Evolutionary conservation across 2,888 invertebrate genomes (phyloP), one percentile per base, ranked within the genome.

Genomic region (Drosophila suboccidentalis): DNA sequence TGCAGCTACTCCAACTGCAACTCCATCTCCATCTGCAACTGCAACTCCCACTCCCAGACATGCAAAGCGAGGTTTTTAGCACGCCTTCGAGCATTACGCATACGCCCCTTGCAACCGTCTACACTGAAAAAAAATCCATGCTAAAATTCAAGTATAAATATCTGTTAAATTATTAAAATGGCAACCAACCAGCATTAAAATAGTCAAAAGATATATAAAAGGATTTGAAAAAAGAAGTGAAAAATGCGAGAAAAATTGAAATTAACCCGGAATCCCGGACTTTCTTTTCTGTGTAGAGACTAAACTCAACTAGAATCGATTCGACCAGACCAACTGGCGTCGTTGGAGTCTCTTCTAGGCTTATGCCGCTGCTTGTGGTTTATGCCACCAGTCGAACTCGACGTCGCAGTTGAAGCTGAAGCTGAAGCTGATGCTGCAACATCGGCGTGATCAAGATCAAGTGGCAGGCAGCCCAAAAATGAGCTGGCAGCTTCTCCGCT

Each of bases 281-380:
- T 26, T 26, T 26, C 2, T 3, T 26, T 26, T 5, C 5, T 26
- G 26, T 26, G 26, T 26, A 26, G 46, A 2, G 17, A 17, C 59
- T 22, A 36, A 39, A 36, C 51, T n/a, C 39, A 17, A 53, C 49
- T 39, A 38, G 38, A 17, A 32, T 13, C 13, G 36, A 61, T 22
- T n/a, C 13, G n/a, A 29, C 32, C 54, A 78, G 78, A 78, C 78
- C 64, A 69, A 68, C 60, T 75, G 78, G 78, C 78, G 78, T 65
- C 79, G 71, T 51, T 26, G 4, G 22, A 17, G 41, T 38, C 22
- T 47, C 59, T n/a, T 46, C 67, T 59, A 50, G 50, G 8, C 34
- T n/a, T 3, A 22, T 2, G 3, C 34, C 19, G 34, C 34, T 19
- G 34, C 19, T 34, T 50, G 34, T 50, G 53, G 15, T 17, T 26